Conservation (phyloP, 2,113 vertebrate genomes). For the Cisticola juncidis region DNA sequence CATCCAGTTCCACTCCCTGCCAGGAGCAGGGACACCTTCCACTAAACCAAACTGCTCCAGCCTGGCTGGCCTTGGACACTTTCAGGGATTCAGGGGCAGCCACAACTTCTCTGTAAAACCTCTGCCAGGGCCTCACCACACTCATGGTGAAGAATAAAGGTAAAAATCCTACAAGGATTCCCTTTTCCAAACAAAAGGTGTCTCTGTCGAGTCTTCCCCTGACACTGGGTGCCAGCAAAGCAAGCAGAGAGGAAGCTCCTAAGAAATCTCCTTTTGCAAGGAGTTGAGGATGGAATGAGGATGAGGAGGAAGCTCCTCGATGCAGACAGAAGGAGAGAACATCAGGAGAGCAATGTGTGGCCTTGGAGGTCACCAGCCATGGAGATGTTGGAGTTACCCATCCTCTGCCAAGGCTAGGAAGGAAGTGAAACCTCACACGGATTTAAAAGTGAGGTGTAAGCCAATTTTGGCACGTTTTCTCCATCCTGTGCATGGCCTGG, state of each 20-base stretch:
- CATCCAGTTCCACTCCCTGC: not conserved
- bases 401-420: not conserved
- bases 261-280: not conserved
- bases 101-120: not conserved
- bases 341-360: not conserved
- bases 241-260: not conserved
- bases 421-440: not conserved
- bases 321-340: not conserved
- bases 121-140: not conserved
- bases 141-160: not conserved
- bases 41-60: not conserved
- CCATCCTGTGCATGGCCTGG: fast-evolving
- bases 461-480: not conserved
- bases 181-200: not conserved
- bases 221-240: not conserved
- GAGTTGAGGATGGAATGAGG: too few species aligned
- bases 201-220: not conserved
- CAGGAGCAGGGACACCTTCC: not conserved
- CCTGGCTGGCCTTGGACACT: not conserved
- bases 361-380: not conserved
- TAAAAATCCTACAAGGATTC: not conserved
- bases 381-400: not conserved
- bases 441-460: not conserved
- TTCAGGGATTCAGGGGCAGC: not conserved
- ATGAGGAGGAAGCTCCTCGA: not conserved